Base-by-base conservation (phyloP, 2,113 vertebrate genomes). In the Lontra canadensis region DNA sequence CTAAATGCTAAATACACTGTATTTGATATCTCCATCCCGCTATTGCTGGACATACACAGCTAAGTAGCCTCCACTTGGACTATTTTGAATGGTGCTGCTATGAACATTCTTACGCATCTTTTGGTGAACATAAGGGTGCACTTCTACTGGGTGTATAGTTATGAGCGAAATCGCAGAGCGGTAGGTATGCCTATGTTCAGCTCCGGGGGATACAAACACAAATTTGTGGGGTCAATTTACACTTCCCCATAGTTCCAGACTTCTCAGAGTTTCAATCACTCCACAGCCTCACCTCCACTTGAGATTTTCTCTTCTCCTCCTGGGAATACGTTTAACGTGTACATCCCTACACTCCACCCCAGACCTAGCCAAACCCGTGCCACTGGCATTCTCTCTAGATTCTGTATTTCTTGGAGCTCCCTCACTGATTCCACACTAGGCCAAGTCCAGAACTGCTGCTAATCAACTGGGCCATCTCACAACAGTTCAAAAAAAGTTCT, bases 31-130 rank as follows among this genome's bases (percentile, higher is more conserved):
- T 6, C 13, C 26, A 31, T 34, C 88, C 21, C 59, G 36, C 63
- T n/a, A 4, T 0, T 49, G 59, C 31, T 23, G 74, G 39, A 17
- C 10, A 4, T 6, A 17, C 6, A 4, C 8, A 14, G 36, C 1
- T 25, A 59, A 18, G 55, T 6, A 25, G 44, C 18, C 84, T 83
- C 47, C 31, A n/a, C 71, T 59, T 29, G 42, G 67, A 20, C 29
- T 44, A 1, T 52, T 94, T 4, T 29, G n/a, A 85, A 36, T 8
- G n/a, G 21, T 1, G 5, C 23, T 34, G 10, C 23, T n/a, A 1
- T 7, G 69, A 73, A 26, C 12, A 34, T 49, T 82, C 52, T 74
- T 18, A 6, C 0, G 0, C 44, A 13, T 25, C 10, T 63, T 6
- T 61, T 47, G 57, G 82, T 93, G 29, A 93, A 39, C 34, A 84